Conservation (phyloP, 2,797 vertebrate genomes). For the Vultur gryphus region DNA sequence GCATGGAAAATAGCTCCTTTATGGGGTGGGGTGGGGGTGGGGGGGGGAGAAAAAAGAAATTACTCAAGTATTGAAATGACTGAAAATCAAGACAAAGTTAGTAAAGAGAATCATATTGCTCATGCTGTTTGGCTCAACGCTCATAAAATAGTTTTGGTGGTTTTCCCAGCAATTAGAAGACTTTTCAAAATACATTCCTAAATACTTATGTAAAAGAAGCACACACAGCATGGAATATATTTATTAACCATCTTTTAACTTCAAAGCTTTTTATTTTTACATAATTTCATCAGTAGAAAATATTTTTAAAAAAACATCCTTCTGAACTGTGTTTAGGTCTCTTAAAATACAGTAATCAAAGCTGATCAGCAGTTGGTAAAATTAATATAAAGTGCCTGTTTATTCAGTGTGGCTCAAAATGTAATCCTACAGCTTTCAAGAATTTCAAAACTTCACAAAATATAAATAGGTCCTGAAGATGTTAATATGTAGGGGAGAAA, state of each 20-base stretch:
- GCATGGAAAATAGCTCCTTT: not conserved
- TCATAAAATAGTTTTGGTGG: not conserved
- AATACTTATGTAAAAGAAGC: constrained; percentile 18
- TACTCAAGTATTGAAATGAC: not conserved
- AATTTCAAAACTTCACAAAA: not conserved
- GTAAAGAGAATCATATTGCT: not conserved
- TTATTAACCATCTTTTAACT: constrained; percentile 2
- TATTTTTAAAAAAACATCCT: not conserved
- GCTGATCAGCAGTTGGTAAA: constrained; percentile 45
- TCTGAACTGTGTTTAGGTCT: not conserved
- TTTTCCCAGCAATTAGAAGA: not conserved
- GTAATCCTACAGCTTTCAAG: not conserved
- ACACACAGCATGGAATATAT: not conserved
- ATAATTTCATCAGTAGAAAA: not conserved
- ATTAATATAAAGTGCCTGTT: constrained; percentile 28
- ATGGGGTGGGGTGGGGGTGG: too few species aligned
- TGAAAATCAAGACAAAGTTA: not conserved
- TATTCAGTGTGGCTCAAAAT: not conserved
- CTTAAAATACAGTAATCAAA: constrained; percentile 14
- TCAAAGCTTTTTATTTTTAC: constrained; percentile 7
- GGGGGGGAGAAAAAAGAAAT: not conserved
- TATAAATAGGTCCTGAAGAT: not conserved
- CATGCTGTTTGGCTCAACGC: not conserved
- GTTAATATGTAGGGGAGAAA: not conserved
- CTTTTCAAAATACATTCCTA: not conserved